Base-by-base conservation (phyloP, 2,888 invertebrate species). In the Taenaris catops region DNA sequence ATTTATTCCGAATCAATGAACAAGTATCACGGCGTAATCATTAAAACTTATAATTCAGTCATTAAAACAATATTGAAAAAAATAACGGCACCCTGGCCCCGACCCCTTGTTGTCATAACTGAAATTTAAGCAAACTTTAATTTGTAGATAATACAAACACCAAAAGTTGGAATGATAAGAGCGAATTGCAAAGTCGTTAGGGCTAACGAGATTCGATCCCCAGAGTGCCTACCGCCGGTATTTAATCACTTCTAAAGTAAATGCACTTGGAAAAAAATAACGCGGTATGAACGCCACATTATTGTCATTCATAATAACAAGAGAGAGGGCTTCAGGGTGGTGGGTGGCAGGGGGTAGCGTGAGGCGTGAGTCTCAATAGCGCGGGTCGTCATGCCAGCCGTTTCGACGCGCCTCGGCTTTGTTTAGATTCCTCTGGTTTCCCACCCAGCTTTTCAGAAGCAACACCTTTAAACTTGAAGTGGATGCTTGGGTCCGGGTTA, bases 231-330 rank as follows among this genome's bases (percentile, higher is more conserved):
- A 31, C 68, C 66, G 66, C 58, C 63, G 69, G 63, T 72, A 68
- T 83, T 84, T 84, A 83, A 83, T 84, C 80, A 79, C 75, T 70
- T 71, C 74, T 73, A 72, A 81, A 55, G 48, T 50, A 76, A 80
- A 81, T 76, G 66, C 64, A 58, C 58, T 56, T 53, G 56, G 72
- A 60, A 74, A 79, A 80, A 80, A 79, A 75, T 74, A 67, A 61
- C 56, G 57, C 60, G 66, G 49, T 74, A 74, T 73, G 70, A 54
- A 65, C 70, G 66, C 67, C 63, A 66, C 72, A 73, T 68, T 80
- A 83, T 83, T 84, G 83, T 84, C 83, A 81, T 84, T 84, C 80
- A 86, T 81, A 79, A 84, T 81, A 79, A 76, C 76, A 57, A 55
- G 56, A 54, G 49, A 48, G 48, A 19, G 35, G 4, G 29, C 8